Evolutionary conservation across 2,113 vertebrate species (phyloP).

Genomic region (Fukomys damarensis): DNA sequence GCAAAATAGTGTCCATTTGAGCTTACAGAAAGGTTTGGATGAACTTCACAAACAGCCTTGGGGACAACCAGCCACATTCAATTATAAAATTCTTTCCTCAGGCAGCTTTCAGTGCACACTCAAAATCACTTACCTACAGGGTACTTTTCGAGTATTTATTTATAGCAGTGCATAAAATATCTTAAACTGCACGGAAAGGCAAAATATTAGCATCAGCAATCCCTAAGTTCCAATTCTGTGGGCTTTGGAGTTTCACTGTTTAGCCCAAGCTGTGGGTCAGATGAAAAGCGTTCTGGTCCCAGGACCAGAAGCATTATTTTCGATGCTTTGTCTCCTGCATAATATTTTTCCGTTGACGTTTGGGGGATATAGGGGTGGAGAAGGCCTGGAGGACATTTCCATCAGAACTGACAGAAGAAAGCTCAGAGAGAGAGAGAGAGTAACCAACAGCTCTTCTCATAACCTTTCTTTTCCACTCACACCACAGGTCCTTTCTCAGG

Average conservation of each 20-base stretch:
- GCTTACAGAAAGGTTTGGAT: conserved; percentile 22
- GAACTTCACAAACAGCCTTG: neutral
- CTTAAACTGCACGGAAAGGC: neutral
- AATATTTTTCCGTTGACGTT: neutral
- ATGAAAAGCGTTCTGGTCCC: neutral
- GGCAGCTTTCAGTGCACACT: neutral
- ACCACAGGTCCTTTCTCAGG: neutral
- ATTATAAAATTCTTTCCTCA: conserved; percentile 20
- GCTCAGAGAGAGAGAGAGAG: neutral
- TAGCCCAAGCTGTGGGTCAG: neutral
- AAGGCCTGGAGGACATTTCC: neutral
- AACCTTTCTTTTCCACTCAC: neutral
- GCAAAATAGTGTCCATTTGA: neutral
- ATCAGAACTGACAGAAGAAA: neutral
- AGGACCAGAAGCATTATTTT: neutral
- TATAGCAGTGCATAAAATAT: neutral
- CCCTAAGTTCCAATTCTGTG: neutral
- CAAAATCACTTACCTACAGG: neutral
- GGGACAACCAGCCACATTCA: neutral
- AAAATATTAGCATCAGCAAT: neutral
- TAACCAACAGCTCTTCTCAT: neutral
- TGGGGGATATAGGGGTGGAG: neutral
- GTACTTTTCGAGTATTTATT: neutral
- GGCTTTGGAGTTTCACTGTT: neutral
- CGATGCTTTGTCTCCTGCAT: neutral